Evolutionary conservation across 37 sponge, comb jelly and placozoan genomes (phyloP), one percentile per base, ranked within the genome.

Genomic region (Axinella damicornis): DNA sequence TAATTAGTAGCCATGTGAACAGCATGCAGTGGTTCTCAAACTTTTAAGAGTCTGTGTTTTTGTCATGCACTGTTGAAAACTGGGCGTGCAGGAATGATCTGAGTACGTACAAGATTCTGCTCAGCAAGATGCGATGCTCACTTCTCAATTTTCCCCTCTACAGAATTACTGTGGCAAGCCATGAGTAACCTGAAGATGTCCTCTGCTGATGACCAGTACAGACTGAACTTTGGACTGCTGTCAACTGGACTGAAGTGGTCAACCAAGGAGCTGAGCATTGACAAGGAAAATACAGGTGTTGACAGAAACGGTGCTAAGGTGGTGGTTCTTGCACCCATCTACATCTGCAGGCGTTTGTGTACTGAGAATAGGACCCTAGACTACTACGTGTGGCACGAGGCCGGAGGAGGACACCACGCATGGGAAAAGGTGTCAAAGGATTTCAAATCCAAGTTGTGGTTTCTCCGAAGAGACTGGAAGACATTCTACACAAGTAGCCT

Each of bases 211-310:
- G 57, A 74, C 75, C 75, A 74, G 57, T 40, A 74, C 28, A 53
- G 75, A 55, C 20, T 74, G 16, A 74, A 74, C 57, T 74, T 74
- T 74, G 75, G 57, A 1, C 24, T 74, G 56, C 30, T 33, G 0
- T 30, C 37, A 32, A 55, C 57, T n/a, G 31, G 30, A n/a, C 57
- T 74, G 30, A 36, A 1, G 25, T 74, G 75, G 75, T 20, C 22
- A 20, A 40, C 27, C n/a, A n/a, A 31, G 1, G 67, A 66, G 17
- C 67, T 31, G 1, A 25, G 67, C 24, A 35, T 66, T 27, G 67
- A 66, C 67, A 74, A 54, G 31, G 75, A 74, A 56, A 24, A 30
- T 19, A 55, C 41, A 1, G 75, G 75, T 15, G 27, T 30, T 14
- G 30, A 55, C 41, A 11, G 57, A n/a, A 55, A 74, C 5, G 75